Conservation (phyloP, 2,888 invertebrate species). For the Desoria tigrina region DNA sequence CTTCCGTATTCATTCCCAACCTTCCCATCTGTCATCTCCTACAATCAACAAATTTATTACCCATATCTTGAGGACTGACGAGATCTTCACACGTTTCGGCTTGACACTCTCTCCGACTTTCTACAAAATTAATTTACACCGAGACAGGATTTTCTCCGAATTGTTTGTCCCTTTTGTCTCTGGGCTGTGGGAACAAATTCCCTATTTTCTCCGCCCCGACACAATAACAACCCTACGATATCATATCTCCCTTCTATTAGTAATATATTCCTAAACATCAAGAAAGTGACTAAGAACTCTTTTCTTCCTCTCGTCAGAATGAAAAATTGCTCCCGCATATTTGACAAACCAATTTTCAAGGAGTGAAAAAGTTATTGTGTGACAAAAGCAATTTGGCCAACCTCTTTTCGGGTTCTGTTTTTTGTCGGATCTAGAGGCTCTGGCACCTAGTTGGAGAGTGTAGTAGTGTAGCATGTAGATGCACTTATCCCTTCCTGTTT, state of each 20-base stretch:
- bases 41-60: constrained; percentile 53
- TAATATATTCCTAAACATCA: too few relatives aligned
- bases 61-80: constrained; percentile 29
- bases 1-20: background rate
- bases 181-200: background rate
- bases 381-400: constrained; percentile 51
- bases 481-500: background rate
- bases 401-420: constrained; percentile 38
- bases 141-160: constrained; percentile 19
- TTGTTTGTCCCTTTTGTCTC: constrained; percentile 13
- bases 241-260: too few relatives aligned
- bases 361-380: constrained; percentile 48
- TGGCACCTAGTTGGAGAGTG: background rate
- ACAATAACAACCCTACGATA: background rate
- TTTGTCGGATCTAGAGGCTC: background rate
- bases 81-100: constrained; percentile 1
- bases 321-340: constrained; percentile 43
- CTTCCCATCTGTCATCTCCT: constrained; percentile 22
- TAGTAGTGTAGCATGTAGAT: too few relatives aligned
- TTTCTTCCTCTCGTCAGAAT: background rate
- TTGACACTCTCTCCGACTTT: constrained; percentile 28
- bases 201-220: background rate
- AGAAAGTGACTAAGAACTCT: constrained; percentile 15
- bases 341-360: constrained; percentile 51
- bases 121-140: constrained; percentile 50